Evolutionary conservation across 2,113 vertebrate genomes (phyloP), one percentile per base, ranked within the genome.

Genomic region (Thalassoma bifasciatum): DNA sequence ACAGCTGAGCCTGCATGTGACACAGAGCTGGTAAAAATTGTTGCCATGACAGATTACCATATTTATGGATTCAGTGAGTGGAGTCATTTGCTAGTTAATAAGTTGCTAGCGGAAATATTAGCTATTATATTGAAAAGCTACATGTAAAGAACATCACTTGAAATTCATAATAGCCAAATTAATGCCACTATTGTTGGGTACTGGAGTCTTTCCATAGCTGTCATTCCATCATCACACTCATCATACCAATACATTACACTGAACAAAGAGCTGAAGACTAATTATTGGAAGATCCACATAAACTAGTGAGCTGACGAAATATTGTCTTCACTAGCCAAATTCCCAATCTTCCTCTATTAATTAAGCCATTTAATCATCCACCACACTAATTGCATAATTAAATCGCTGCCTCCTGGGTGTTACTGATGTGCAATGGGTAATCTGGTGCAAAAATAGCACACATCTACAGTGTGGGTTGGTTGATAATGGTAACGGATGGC

Each of bases 361-460:
- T 92, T 89, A 91, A 91, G 88, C 91, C 90, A 90, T 93, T 94
- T 91, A 94, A 92, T 93, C 90, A 92, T 89, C 89, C 92, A 88
- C 90, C 75, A 87, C 86, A 87, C 92, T 94, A 94, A 94, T 92
- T 94, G 91, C 90, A 77, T 93, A 93, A 94, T 94, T 92, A 93
- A 94, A 94, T 94, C 91, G 92, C 81, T 82, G 88, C 88, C 90
- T 91, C 90, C 89, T 93, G 88, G 88, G 87, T 91, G 86, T 64
- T 85, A 92, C 85, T 92, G 89, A 90, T 93, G 90, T 90, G 89
- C 86, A 75, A 79, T 77, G 87, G 86, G 80, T 90, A 90, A 90
- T 92, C 90, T 92, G 91, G 88, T 51, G 81, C 88, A 90, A 83
- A 90, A 92, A 92, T 67, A 81, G 83, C 82, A 83, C 86, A 86